Percentiles rank a stretch among this genome's conserved stretches.
phyloP scores from a whole-genome alignment of 1,140 invertebrate genomes.

The Glossosoma conforme region DNA sequence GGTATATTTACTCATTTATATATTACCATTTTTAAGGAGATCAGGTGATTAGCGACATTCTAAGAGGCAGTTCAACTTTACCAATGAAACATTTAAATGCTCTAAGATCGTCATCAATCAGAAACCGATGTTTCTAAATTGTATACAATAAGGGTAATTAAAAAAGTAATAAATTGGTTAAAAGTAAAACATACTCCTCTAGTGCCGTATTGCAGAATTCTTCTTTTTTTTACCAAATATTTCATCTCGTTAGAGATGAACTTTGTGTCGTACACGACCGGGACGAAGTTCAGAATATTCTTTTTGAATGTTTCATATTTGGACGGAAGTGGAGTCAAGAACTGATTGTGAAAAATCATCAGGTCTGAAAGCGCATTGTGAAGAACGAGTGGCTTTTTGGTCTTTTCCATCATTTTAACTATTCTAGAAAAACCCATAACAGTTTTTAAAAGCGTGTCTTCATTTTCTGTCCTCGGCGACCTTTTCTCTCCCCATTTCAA shows the following conservation, averaged over 20 bases:
- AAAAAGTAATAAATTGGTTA: constrained; percentile 5
- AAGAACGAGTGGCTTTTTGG: constrained; percentile 67
- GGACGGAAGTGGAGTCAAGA: constrained; percentile 63
- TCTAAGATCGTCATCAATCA: background rate
- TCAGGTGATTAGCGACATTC: background rate
- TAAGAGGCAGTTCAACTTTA: background rate
- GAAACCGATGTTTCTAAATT: background rate
- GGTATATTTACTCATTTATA: background rate
- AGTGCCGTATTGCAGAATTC: constrained; percentile 52
- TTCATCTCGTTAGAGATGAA: constrained; percentile 56
- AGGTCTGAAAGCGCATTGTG: constrained; percentile 72
- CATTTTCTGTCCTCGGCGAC: constrained; percentile 39
- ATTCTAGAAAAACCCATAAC: constrained; percentile 65
- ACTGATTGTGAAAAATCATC: constrained; percentile 66
- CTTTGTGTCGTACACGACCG: constrained; percentile 69
- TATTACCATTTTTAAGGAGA: background rate
- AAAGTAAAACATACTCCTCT: constrained; percentile 39
- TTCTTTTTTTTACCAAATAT: constrained; percentile 41
- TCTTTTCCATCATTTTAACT: constrained; percentile 53
- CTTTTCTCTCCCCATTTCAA: no score
- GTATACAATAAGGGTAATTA: background rate
- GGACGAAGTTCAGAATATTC: constrained; percentile 59
- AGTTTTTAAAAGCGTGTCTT: constrained; percentile 49
- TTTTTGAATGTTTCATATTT: constrained; percentile 62
- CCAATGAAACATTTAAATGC: background rate